A percentile compares a stretch with the other conserved stretches of the same genome.
These are phyloP conservation scores for Cheilosia scutellata DNA, from an alignment of 2,888 invertebrate species.

Conservation along the genomic window DNA sequence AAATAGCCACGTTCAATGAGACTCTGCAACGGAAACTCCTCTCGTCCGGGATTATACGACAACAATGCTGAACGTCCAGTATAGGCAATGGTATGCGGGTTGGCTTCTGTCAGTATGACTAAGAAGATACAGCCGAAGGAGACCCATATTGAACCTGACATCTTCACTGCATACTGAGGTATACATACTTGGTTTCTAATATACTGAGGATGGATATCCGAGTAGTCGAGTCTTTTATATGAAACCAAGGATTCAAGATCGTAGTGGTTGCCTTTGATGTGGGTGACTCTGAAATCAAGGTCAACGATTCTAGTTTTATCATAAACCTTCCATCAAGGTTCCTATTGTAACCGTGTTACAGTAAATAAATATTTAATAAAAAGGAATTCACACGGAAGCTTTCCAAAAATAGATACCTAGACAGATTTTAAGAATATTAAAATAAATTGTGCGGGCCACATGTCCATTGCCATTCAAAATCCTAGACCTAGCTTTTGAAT, in stretches of 20 bases:
- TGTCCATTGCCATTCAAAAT: too few species aligned
- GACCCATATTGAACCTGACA: constrained; percentile 26
- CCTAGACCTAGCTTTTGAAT: too few species aligned
- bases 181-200: constrained; percentile 56
- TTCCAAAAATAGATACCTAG: too few species aligned
- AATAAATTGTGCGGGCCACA: too few species aligned
- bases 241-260: constrained; percentile 47
- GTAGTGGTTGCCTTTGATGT: constrained; percentile 13
- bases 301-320: constrained; percentile 67
- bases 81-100: constrained; percentile 57
- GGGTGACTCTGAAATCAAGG: constrained; percentile 39
- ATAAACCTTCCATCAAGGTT: not conserved
- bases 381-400: too few species aligned
- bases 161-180: constrained; percentile 56
- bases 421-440: too few species aligned
- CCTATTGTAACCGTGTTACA: too few species aligned
- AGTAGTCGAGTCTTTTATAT: constrained; percentile 59
- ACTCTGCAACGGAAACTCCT: constrained; percentile 79
- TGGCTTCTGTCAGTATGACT: constrained; percentile 8
- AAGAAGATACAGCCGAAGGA: constrained; percentile 20
- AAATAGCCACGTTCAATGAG: constrained; percentile 79
- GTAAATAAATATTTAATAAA: too few species aligned
- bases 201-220: constrained; percentile 44
- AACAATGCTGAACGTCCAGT: constrained; percentile 77
- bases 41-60: constrained; percentile 79